Percentiles rank a stretch among this genome's conserved stretches.
These are phyloP conservation scores for Ochropleura leucogaster DNA, from an alignment of 2,888 invertebrate species.

Conservation along the genomic window DNA sequence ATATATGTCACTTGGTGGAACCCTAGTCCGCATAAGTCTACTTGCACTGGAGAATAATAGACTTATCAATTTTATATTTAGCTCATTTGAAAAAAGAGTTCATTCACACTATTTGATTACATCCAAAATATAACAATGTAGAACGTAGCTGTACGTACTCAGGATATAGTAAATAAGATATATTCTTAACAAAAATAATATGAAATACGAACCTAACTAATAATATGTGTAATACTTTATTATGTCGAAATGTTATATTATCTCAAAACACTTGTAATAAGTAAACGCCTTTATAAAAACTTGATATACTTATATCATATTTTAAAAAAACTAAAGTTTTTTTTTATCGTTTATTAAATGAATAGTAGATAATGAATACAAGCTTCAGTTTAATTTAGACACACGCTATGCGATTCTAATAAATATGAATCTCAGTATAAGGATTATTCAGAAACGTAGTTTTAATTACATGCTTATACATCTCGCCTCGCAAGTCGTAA, in stretches of 20 bases:
- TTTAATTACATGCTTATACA: slow-evolving; percentile 53
- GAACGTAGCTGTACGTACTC: neutral
- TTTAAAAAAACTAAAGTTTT: slow-evolving; percentile 16
- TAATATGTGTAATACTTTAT: slow-evolving; percentile 1
- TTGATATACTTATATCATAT: slow-evolving; percentile 27
- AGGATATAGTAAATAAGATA: neutral
- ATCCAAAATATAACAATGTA: neutral
- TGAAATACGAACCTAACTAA: neutral
- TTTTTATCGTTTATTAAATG: slow-evolving; percentile 25
- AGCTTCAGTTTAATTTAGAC: slow-evolving; percentile 15
- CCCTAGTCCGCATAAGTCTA: neutral
- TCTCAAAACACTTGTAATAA: neutral
- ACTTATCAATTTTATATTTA: slow-evolving; percentile 16
- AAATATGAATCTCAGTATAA: slow-evolving; percentile 32
- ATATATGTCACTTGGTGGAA: neutral
- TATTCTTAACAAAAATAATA: neutral
- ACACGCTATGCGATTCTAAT: slow-evolving; percentile 38
- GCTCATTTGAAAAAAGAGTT: slow-evolving; percentile 3
- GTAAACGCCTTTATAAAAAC: slow-evolving; percentile 3
- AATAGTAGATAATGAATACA: slow-evolving; percentile 34
- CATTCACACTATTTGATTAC: slow-evolving; percentile 17
- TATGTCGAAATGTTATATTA: slow-evolving; percentile 6
- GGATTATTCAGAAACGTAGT: slow-evolving; percentile 51
- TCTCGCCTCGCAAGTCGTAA: slow-evolving; percentile 55
- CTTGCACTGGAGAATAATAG: neutral